Percentiles rank a stretch among this genome's conserved stretches.
These are phyloP conservation scores for Rhodeus uyekii DNA, from an alignment of 2,797 vertebrate species.

Conservation along the genomic window DNA sequence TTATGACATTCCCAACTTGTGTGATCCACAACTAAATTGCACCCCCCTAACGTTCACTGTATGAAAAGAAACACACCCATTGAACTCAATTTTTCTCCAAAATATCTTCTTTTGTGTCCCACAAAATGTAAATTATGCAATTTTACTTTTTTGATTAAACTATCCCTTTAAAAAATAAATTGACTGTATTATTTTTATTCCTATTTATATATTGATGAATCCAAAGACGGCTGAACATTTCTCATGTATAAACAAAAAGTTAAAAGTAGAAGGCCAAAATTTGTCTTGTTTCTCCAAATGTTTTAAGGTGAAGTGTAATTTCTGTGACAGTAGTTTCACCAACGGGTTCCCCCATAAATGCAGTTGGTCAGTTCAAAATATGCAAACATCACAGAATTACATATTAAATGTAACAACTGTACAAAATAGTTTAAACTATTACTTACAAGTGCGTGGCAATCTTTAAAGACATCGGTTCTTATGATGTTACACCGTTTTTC, in stretches of 20 bases:
- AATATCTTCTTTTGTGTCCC: background rate
- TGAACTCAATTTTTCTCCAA: too few species aligned
- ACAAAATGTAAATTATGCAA: background rate
- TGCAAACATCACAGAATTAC: background rate
- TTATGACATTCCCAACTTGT: background rate
- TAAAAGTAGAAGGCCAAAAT: background rate
- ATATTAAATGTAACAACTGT: background rate
- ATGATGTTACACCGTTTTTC: constrained; percentile 84
- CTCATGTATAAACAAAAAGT: background rate
- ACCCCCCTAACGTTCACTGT: background rate
- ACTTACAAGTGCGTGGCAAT: constrained; percentile 81
- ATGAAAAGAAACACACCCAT: background rate
- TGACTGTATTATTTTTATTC: too few species aligned
- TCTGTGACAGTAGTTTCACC: background rate
- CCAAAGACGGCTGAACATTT: background rate
- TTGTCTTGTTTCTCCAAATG: background rate
- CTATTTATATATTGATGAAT: background rate
- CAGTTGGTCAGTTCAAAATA: background rate
- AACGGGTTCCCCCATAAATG: background rate
- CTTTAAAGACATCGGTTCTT: constrained; percentile 73
- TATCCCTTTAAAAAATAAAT: too few species aligned
- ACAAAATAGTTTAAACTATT: background rate
- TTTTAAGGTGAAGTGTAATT: background rate
- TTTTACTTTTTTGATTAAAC: too few species aligned
- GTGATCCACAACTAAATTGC: too few species aligned